Base-by-base conservation (phyloP, 2,888 invertebrate genomes). In the Thyatira batis region DNA sequence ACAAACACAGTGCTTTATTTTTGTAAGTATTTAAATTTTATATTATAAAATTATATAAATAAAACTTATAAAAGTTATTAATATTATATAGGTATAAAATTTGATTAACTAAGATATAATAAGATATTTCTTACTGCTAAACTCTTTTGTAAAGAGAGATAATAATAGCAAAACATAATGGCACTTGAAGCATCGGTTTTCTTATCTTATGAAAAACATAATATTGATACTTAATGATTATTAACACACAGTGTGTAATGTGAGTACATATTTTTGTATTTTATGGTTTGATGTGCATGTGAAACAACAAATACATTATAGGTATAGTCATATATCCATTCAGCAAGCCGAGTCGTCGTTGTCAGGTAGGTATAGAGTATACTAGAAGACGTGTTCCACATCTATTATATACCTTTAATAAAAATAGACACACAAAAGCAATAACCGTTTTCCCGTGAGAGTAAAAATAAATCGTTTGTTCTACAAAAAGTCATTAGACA, bases 131-230 rank as follows among this genome's bases (percentile, higher is more conserved):
- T 73, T 78, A 77, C 53, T 45, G 55, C 67, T 78, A 79, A 57
- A 56, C 69, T 67, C 72, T 63, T 65, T 61, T 49, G 52, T 60
- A 56, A 44, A 69, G 73, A 69, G 73, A 73, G 65, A 54, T 53
- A 58, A 62, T 54, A 60, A 63, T 60, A 63, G 63, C 56, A 64
- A 72, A 72, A 76, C 71, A 76, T 76, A 84, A 90, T 91, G 90
- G 90, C 91, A 90, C 89, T 71, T 80, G 82, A 85, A 87, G 83
- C 83, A 81, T 84, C 88, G 89, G 89, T 85, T 74, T 54, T 71
- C 67, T 73, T 78, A 81, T 78, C 76, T 79, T 67, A 69, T 67
- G 72, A 65, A 52, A 60, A 54, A 60, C 59, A 66, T 55, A 60
- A 50, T 54, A 60, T 59, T 57, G 48, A 63, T 59, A 61, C 54